Conservation (phyloP, 2,113 vertebrate genomes). For the Phaethornis superciliosus region DNA sequence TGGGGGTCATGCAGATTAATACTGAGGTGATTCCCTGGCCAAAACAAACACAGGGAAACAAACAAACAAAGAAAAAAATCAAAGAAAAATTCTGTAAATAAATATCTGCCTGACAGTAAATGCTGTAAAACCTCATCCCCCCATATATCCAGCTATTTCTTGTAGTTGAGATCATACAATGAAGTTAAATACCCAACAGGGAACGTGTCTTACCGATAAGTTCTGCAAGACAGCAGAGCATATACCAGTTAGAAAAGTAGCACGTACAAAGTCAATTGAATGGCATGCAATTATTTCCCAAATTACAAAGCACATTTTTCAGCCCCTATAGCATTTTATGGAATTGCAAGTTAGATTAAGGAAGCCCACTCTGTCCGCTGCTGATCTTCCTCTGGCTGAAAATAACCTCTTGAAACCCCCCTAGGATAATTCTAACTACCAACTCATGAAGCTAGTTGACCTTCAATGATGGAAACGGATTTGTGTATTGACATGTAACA, state of each 20-base stretch:
- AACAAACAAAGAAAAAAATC: background rate
- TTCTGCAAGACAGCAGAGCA: background rate
- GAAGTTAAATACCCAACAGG: background rate
- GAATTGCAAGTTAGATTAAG: background rate
- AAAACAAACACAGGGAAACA: background rate
- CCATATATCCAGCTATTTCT: background rate
- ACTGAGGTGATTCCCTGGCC: background rate
- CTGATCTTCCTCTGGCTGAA: constrained; percentile 26
- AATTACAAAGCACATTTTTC: background rate
- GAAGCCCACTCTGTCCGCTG: background rate
- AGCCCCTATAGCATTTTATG: background rate
- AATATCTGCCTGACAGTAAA: background rate
- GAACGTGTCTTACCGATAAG: background rate
- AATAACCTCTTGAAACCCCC: background rate
- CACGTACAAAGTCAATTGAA: constrained; percentile 15
- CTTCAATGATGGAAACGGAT: background rate
- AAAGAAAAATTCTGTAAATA: background rate
- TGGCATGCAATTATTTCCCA: constrained; percentile 14
- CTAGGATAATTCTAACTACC: background rate
- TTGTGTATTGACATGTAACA: background rate
- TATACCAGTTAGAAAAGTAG: background rate
- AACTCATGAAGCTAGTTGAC: background rate
- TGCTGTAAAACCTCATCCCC: background rate
- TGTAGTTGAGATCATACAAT: background rate
- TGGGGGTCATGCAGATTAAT: background rate